Percentiles rank a stretch among this genome's conserved stretches.
These are phyloP conservation scores for Sialia sialis DNA, from an alignment of 2,113 vertebrate genomes.

Conservation along the genomic window DNA sequence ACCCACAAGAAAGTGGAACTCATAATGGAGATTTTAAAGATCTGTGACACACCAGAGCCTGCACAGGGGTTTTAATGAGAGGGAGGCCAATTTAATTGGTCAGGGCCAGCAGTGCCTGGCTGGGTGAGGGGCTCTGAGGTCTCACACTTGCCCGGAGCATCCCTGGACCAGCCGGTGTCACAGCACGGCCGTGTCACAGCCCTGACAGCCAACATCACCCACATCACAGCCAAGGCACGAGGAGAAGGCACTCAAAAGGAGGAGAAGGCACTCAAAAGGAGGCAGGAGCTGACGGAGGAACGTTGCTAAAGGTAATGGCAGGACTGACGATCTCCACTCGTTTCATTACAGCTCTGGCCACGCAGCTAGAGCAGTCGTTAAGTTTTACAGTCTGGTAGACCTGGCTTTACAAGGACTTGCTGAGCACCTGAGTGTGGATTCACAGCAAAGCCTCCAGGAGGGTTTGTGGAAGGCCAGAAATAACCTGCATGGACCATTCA, in stretches of 20 bases:
- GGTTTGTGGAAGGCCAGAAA: constrained; percentile 31
- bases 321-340: neutral
- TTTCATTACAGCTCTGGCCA: neutral
- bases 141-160: constrained; percentile 4
- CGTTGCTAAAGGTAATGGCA: neutral
- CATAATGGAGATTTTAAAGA: constrained; percentile 69
- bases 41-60: constrained; percentile 55
- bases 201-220: neutral
- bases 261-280: neutral
- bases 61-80: constrained; percentile 58
- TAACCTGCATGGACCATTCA: constrained; percentile 8
- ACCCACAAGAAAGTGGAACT: constrained; percentile 54
- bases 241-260: neutral
- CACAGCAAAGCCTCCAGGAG: neutral
- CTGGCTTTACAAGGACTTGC: neutral
- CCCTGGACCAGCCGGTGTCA: neutral
- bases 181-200: neutral
- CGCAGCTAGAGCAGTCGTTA: neutral
- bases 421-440: neutral
- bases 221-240: neutral
- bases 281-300: neutral
- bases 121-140: neutral
- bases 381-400: neutral
- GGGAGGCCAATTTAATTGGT: constrained; percentile 48
- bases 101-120: neutral